Percentiles rank a stretch among this genome's conserved stretches.
These are phyloP conservation scores for Anoncus sp. DNA, from an alignment of 2,888 invertebrate species.

Conservation along the genomic window DNA sequence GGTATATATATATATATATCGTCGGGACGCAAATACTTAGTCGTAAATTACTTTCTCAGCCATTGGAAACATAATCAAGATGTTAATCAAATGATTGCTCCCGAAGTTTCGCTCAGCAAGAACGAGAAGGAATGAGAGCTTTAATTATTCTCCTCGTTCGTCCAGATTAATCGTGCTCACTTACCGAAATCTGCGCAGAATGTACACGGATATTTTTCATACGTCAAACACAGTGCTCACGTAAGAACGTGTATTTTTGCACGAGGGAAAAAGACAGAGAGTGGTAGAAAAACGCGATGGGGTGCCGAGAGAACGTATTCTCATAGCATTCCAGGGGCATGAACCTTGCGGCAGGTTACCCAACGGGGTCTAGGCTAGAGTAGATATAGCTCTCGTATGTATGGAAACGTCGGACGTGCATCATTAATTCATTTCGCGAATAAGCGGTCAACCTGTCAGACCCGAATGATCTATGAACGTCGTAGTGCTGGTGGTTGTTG, in stretches of 20 bases:
- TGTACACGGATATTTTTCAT: slow-evolving; percentile 29
- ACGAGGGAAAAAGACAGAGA: too few relatives aligned
- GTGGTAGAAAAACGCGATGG: slow-evolving; percentile 13
- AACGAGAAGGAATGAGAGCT: slow-evolving; percentile 3
- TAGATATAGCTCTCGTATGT: neutral
- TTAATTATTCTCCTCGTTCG: slow-evolving; percentile 26
- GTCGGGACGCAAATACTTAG: slow-evolving; percentile 41
- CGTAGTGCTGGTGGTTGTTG: slow-evolving; percentile 8
- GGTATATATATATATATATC: too few relatives aligned
- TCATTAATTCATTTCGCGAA: slow-evolving; percentile 60
- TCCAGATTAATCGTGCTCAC: slow-evolving; percentile 36
- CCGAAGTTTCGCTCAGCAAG: slow-evolving; percentile 23
- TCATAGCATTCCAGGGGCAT: neutral
- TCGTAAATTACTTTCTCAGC: slow-evolving; percentile 45
- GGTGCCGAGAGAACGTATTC: slow-evolving; percentile 27
- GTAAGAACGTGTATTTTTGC: slow-evolving; percentile 24
- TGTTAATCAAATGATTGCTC: slow-evolving; percentile 57
- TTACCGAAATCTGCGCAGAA: slow-evolving; percentile 8
- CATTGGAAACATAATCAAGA: slow-evolving; percentile 48
- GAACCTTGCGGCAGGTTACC: slow-evolving; percentile 1
- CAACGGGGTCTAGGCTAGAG: slow-evolving; percentile 18
- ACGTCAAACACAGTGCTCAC: slow-evolving; percentile 22
- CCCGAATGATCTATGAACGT: slow-evolving; percentile 47
- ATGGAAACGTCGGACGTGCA: slow-evolving; percentile 1
- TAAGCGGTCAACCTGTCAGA: slow-evolving; percentile 56